Conservation (phyloP, 2,888 invertebrate genomes). For the Synanthedon andrenaeformis region DNA sequence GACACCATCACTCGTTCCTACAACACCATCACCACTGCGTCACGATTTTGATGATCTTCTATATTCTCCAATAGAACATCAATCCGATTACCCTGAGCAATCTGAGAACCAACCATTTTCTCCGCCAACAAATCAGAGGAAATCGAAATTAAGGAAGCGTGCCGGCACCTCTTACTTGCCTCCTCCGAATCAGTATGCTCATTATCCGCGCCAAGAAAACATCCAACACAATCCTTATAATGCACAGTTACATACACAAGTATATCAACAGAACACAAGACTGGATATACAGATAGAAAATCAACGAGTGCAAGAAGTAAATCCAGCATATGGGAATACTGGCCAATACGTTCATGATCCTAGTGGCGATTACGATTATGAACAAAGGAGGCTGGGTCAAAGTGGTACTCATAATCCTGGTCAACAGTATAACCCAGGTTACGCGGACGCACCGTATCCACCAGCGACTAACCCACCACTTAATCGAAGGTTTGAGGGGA, state of each 20-base stretch:
- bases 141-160: conserved; percentile 53
- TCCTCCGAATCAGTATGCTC: conserved; percentile 52
- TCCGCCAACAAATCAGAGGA: conserved; percentile 34
- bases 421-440: conserved; percentile 41
- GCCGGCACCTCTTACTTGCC: conserved; percentile 60
- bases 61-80: conserved; percentile 46
- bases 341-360: conserved; percentile 61
- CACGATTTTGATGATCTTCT: conserved; percentile 52
- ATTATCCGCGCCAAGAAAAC: conserved; percentile 43
- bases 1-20: conserved; percentile 39
- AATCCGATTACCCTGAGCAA: conserved; percentile 31
- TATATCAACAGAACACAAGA: conserved; percentile 53
- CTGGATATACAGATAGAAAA: conserved; percentile 50
- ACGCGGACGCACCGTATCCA: conserved; percentile 44
- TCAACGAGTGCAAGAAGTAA: conserved; percentile 49
- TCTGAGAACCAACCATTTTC: conserved; percentile 36
- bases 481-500: conserved; percentile 55
- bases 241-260: conserved; percentile 43
- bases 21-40: conserved; percentile 39
- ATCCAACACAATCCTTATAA: conserved; percentile 51
- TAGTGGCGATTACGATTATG: conserved; percentile 59
- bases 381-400: conserved; percentile 42
- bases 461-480: conserved; percentile 38
- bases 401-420: conserved; percentile 22
- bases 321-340: conserved; percentile 44